A percentile compares a stretch with the other conserved stretches of the same genome.
Evolutionary conservation across 2,797 vertebrate species (phyloP).

Genomic region (Dallia pectoralis): DNA sequence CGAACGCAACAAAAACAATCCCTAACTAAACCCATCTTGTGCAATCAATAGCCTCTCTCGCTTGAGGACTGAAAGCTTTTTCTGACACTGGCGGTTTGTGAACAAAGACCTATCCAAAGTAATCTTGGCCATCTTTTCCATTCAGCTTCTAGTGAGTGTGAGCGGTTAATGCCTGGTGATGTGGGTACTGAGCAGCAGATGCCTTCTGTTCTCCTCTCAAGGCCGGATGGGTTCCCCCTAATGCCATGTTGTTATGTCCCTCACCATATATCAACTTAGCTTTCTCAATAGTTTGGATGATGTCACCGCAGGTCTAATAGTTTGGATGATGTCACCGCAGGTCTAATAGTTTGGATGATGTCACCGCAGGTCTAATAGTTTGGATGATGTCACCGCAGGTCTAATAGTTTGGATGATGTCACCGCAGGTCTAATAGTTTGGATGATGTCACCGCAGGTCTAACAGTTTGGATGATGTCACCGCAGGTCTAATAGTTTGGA

Average conservation of each 20-base stretch:
- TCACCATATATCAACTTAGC: conserved; percentile 36
- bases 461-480: conserved; percentile 29
- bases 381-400: conserved; percentile 21
- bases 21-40: conserved; percentile 21
- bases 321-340: conserved; percentile 22
- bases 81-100: not conserved
- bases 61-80: not conserved
- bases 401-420: conserved; percentile 30
- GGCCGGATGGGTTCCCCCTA: conserved; percentile 28
- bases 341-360: conserved; percentile 35
- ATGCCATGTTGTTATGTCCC: conserved; percentile 18
- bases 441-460: conserved; percentile 9
- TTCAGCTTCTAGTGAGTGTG: conserved; percentile 5
- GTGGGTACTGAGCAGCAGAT: conserved; percentile 25
- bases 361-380: conserved; percentile 33
- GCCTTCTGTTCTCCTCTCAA: conserved; percentile 22
- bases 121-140: conserved; percentile 20
- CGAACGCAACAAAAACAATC: conserved; percentile 18
- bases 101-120: conserved; percentile 18
- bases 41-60: conserved; percentile 3
- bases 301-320: conserved; percentile 25
- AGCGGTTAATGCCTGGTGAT: conserved; percentile 30
- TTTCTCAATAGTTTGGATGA: conserved; percentile 37
- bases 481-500: conserved; percentile 36
- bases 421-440: conserved; percentile 35